phyloP scores from a whole-genome alignment of 2,113 vertebrate species.

The Mungos mungo region DNA sequence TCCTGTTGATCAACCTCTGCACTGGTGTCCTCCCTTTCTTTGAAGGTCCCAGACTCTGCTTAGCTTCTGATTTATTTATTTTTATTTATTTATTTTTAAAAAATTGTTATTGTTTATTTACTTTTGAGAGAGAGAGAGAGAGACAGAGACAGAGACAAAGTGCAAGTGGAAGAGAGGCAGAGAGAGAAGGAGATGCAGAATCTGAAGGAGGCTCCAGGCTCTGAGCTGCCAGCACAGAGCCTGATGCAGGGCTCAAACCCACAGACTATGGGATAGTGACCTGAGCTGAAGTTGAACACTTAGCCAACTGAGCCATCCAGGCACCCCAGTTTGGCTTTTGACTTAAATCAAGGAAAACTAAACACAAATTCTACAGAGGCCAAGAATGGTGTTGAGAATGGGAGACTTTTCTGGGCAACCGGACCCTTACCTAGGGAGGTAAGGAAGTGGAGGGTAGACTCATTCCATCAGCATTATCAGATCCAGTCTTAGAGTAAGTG shows the following conservation, averaged over 20 bases:
- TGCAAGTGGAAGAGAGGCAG: no score
- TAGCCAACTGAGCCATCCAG: no score
- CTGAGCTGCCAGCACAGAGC: no score
- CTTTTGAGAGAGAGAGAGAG: no score
- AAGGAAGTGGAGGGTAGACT: background rate
- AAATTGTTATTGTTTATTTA: no score
- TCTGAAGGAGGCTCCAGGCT: no score
- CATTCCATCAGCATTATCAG: background rate
- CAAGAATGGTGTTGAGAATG: background rate
- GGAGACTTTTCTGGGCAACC: background rate
- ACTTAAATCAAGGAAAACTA: background rate
- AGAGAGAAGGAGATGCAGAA: no score
- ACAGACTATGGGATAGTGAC: no score
- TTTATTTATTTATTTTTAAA: background rate
- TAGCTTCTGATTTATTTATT: background rate
- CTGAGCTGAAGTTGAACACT: no score
- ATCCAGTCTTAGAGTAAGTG: background rate
- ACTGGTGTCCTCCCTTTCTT: background rate
- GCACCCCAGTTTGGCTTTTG: no score
- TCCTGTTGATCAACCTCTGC: background rate
- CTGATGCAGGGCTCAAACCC: no score
- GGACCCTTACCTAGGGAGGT: background rate
- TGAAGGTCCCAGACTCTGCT: background rate
- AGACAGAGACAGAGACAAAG: no score
- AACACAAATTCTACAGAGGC: background rate